A percentile compares a stretch with the other conserved stretches of the same genome.
Evolutionary conservation across 2,797 vertebrate genomes (phyloP).

Genomic region (Sebastes vulpes): DNA sequence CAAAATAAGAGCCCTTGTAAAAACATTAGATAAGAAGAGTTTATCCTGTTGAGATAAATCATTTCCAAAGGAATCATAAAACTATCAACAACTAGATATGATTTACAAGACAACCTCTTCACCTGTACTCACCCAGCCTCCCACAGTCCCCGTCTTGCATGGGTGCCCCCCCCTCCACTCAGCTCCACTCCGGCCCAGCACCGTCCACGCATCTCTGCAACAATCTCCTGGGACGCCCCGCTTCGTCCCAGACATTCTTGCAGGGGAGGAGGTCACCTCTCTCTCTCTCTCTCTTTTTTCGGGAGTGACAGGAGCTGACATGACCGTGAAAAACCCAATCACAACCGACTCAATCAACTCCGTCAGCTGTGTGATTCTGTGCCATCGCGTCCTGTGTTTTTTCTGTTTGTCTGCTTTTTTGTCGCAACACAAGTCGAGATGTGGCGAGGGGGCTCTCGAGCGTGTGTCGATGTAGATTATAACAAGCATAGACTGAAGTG

Average conservation of each 20-base stretch:
- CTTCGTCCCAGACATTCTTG: slow-evolving; percentile 54
- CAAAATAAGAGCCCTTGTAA: background rate
- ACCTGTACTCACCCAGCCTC: slow-evolving; percentile 41
- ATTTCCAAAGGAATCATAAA: background rate
- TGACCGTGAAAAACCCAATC: slow-evolving; percentile 44
- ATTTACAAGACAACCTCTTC: background rate
- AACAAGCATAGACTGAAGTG: slow-evolving; percentile 39
- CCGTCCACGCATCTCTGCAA: slow-evolving; percentile 50
- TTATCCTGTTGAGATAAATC: background rate
- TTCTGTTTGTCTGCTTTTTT: slow-evolving; percentile 62
- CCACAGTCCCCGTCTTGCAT: slow-evolving; percentile 50
- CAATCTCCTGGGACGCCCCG: slow-evolving; percentile 50
- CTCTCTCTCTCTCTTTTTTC: slow-evolving; percentile 18
- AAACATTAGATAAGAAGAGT: background rate
- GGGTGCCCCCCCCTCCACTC: slow-evolving; percentile 41
- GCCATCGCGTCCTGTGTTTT: slow-evolving; percentile 57
- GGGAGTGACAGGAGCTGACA: slow-evolving; percentile 39
- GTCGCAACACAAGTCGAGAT: slow-evolving; percentile 33
- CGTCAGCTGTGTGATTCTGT: slow-evolving; percentile 65
- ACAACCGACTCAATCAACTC: slow-evolving; percentile 55
- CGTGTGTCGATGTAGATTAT: slow-evolving; percentile 41
- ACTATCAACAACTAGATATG: background rate
- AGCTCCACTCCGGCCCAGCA: slow-evolving; percentile 51
- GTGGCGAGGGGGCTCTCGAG: slow-evolving; percentile 12
- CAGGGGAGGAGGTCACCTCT: slow-evolving; percentile 25